Percentiles rank a stretch among this genome's conserved stretches.
These are phyloP conservation scores for Saccopteryx bilineata DNA, from an alignment of 2,113 vertebrate species.

Conservation along the genomic window DNA sequence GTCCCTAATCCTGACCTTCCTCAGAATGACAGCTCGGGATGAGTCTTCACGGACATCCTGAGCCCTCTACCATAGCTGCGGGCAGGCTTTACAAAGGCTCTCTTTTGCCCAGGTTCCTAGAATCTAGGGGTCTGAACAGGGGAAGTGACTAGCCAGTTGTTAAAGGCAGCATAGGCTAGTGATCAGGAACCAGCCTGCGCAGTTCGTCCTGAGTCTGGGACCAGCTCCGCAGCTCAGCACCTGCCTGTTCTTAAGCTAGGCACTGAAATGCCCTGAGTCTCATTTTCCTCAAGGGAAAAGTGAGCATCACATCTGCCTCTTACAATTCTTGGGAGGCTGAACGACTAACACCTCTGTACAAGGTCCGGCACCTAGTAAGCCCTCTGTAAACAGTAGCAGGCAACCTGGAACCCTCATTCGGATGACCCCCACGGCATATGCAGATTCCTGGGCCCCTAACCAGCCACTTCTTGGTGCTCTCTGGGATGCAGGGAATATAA, in stretches of 20 bases:
- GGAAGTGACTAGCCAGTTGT: background rate
- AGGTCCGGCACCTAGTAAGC: background rate
- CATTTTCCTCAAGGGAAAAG: background rate
- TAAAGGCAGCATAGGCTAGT: background rate
- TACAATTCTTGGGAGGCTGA: background rate
- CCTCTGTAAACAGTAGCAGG: background rate
- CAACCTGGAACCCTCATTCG: background rate
- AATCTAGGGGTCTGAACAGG: background rate
- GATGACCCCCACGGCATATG: background rate
- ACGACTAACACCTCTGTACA: background rate
- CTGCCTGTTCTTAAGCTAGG: background rate
- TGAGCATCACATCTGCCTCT: background rate
- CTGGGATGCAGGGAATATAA: conserved; percentile 31
- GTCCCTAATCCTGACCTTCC: background rate
- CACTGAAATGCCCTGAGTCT: background rate
- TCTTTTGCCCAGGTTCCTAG: background rate
- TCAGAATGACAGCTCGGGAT: background rate
- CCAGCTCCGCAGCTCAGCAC: background rate
- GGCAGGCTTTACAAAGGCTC: background rate
- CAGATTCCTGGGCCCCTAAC: conserved; percentile 1
- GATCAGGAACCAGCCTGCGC: background rate
- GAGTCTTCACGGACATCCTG: background rate
- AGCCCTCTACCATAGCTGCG: background rate
- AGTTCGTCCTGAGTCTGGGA: background rate
- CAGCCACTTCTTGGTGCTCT: background rate